Evolutionary conservation across 2,113 vertebrate genomes (phyloP).

Genomic region (Centrocercus urophasianus): DNA sequence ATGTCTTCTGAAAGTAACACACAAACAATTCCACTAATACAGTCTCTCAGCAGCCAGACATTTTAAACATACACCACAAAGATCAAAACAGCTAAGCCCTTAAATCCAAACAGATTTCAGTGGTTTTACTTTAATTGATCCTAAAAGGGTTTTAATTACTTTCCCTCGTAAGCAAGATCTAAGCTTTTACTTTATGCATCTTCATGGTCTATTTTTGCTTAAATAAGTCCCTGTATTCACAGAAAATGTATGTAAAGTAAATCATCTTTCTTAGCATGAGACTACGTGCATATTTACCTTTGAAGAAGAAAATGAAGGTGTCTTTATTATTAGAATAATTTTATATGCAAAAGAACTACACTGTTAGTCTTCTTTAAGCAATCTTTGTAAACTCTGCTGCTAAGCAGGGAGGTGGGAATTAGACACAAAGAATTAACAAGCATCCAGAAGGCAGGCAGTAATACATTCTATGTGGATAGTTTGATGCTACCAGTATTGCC

Average conservation of each 20-base stretch:
- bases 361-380: neutral
- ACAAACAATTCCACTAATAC: neutral
- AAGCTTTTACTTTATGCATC: neutral
- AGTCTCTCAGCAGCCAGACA: neutral
- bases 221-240: neutral
- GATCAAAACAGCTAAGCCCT: constrained; percentile 16
- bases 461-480: neutral
- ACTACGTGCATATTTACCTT: neutral
- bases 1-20: neutral
- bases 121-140: constrained; percentile 20
- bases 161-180: neutral
- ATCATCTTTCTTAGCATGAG: neutral
- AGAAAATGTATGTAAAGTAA: neutral
- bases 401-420: neutral
- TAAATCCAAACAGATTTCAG: constrained; percentile 36
- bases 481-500: neutral
- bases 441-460: neutral
- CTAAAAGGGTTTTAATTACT: constrained; percentile 40
- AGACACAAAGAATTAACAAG: neutral
- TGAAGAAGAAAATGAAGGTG: neutral
- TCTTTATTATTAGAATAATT: neutral
- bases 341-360: neutral
- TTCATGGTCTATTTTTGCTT: neutral
- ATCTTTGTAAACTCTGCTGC: neutral
- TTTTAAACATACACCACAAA: neutral